Base-by-base conservation (phyloP, 1,140 invertebrate genomes). In the Watersipora subatra region DNA sequence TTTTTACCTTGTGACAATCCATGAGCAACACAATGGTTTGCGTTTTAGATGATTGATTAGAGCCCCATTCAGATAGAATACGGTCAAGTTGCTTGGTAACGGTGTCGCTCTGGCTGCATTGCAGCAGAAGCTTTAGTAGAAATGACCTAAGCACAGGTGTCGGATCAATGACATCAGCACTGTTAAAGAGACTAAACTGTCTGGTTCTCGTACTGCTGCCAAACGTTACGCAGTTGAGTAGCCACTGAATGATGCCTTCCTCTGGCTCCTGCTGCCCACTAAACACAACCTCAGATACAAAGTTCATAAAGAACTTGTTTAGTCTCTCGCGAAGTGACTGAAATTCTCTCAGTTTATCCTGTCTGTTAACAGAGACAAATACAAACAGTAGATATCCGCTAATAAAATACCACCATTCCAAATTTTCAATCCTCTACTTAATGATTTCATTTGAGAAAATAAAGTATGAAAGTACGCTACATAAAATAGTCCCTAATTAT, bases 131-230 rank as follows among this genome's bases (percentile, higher is more conserved):
- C 22, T 59, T 24, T 7, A 59, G 58, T 28, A 59, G 27, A 59
- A 59, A 59, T 28, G 58, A 59, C 17, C 58, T 24, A 22, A 59
- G 22, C 7, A 59, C 58, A 59, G 58, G 58, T 7, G 58, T 59
- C 17, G 58, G 58, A 28, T 59, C 58, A 7, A 59, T 22, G 7
- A 59, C 22, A 12, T 24, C 22, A 12, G 7, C 7, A 28, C 27
- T 28, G 27, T 28, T 59, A 22, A 25, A 59, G 7, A 28, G 22
- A 59, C 58, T 59, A 22, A 59, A 59, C 58, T 59, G 58, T 28
- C 27, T 59, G 22, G 58, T 59, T 46, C 7, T 46, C 34, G 7
- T n/a, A 12, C 34, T n/a, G n/a, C 34, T n/a, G 7, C 34, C n/a
- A n/a, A n/a, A 7, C 7, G 34, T 46, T n/a, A 46, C 34, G n/a